These are phyloP conservation scores for Drosophila sp. DNA, from an alignment of 1,140 invertebrate genomes.

Conservation along the genomic window DNA sequence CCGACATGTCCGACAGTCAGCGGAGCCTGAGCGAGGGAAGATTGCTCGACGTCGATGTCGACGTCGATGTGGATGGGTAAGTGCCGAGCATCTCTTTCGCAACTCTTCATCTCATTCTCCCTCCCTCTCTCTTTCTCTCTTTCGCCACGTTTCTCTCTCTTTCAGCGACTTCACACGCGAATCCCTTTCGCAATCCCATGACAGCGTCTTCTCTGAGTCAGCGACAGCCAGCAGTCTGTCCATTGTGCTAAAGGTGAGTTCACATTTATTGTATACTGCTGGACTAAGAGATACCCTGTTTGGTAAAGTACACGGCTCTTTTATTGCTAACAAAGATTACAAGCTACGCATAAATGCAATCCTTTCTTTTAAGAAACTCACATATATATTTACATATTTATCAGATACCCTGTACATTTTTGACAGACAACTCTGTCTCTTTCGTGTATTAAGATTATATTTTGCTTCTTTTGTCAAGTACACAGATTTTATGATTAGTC, in stretches of 20 bases:
- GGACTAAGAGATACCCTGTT: background rate
- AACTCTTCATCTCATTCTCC: background rate
- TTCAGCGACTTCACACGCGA: conserved; percentile 77
- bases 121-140: background rate
- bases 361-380: too few relatives aligned
- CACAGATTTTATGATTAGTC: too few relatives aligned
- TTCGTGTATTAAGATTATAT: too few relatives aligned
- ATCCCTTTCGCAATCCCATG: conserved; percentile 80
- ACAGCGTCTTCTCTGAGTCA: conserved; percentile 84
- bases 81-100: background rate
- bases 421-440: too few relatives aligned
- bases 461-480: too few relatives aligned
- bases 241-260: conserved; percentile 79
- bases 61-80: conserved; percentile 78
- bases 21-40: conserved; percentile 81
- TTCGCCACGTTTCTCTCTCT: background rate
- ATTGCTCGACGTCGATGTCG: conserved; percentile 77
- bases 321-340: too few relatives aligned
- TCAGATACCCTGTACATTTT: too few relatives aligned
- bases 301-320: too few relatives aligned
- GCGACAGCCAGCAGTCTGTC: conserved; percentile 84
- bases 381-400: too few relatives aligned
- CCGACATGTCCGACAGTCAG: conserved; percentile 81
- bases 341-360: too few relatives aligned
- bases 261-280: background rate